phyloP scores from a whole-genome alignment of 2,113 vertebrate species.

The Bujurquina vittata region DNA sequence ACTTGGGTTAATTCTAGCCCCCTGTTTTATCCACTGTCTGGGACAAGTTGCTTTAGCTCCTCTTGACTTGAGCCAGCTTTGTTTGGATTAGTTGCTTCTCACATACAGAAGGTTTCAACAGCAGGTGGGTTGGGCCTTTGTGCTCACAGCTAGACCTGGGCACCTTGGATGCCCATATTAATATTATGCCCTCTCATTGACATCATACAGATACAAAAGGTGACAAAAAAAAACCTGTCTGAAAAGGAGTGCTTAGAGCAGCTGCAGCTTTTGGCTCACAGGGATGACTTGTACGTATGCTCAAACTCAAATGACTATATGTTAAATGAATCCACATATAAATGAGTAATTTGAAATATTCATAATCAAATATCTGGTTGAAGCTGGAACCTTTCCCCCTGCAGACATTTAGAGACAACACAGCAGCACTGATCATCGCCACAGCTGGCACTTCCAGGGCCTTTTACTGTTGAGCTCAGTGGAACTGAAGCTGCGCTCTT shows the following conservation, averaged over 20 bases:
- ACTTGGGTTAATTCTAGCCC: not conserved
- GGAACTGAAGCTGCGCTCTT: not conserved
- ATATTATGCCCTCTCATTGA: not conserved
- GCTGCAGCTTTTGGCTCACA: not conserved
- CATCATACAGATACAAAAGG: not conserved
- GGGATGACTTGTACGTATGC: not conserved
- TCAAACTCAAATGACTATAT: too few relatives aligned
- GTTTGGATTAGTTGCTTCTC: not conserved
- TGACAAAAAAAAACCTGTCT: too few relatives aligned
- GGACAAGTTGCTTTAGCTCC: not conserved
- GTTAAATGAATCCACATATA: not conserved
- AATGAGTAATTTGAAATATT: too few relatives aligned
- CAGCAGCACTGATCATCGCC: not conserved
- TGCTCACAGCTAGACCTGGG: not conserved
- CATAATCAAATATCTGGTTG: not conserved
- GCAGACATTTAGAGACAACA: not conserved
- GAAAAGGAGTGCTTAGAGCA: too few relatives aligned
- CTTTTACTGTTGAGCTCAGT: not conserved
- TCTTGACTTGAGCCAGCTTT: fast-evolving
- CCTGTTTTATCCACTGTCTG: not conserved
- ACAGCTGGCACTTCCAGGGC: not conserved
- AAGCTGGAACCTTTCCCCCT: not conserved
- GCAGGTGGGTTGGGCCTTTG: not conserved
- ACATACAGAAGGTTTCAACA: not conserved
- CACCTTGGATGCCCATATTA: not conserved